Evolutionary conservation across 35 echinoderm and acorn worm species (phyloP), one percentile per base, ranked within the genome.

Genomic region (Hemicentrotus pulcherrimus): DNA sequence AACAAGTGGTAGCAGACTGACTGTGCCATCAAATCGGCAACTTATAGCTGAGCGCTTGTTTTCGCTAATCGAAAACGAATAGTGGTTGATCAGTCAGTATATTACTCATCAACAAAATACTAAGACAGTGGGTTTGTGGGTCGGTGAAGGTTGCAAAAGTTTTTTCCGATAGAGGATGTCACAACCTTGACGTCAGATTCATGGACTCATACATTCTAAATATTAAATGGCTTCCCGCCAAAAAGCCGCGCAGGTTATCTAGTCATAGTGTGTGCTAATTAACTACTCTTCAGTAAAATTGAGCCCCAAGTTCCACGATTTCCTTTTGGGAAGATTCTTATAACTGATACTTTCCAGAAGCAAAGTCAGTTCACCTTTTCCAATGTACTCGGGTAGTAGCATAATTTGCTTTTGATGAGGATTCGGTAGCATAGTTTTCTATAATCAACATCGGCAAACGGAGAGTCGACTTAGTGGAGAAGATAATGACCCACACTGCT

Each of bases 121-220:
- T 78, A 28, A 78, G 65, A 78, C 65, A 78, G 65, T 78, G 65
- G 22, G 65, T 28, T 78, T 78, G 65, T 78, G 65, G 65, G 19
- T 78, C 24, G 18, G 65, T 78, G 65, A 78, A 78, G 65, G 28
- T 28, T 22, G 65, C 19, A 78, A 78, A 15, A 78, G n/a, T 2
- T 70, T 28, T 24, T 28, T 70, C 16, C 28, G 19, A n/a, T 78
- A 28, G 19, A 78, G 28, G 5, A 78, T 78, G 65, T 30, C 24
- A 78, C 65, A 78, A 78, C 65, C 65, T 78, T 78, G 65, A 78
- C 65, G 65, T 78, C 65, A 78, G 22, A 28, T 78, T 78, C 65
- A 28, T 8, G 19, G 65, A 78, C 18, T 6, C n/a, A 28, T n/a
- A 28, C 22, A 22, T n/a, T 78, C 65, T 6, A 7, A 8, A 28